Percentiles rank a stretch among this genome's conserved stretches.
These are phyloP conservation scores for Julus scanicus DNA, from an alignment of 2,888 invertebrate species.

Conservation along the genomic window DNA sequence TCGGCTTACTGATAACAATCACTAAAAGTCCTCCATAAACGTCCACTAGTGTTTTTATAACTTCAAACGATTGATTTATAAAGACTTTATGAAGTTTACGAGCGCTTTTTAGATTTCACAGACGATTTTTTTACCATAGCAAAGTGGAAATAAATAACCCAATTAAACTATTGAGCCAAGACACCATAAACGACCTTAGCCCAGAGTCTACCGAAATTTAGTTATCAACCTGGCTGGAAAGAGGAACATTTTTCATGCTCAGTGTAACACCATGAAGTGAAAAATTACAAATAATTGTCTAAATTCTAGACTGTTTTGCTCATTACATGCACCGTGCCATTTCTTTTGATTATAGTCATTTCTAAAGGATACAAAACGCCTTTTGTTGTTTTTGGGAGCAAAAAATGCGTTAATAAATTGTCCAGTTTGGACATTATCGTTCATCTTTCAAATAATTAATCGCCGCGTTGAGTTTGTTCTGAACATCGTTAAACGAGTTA, in stretches of 20 bases:
- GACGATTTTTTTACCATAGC: neutral
- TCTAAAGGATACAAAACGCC: neutral
- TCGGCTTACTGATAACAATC: conserved; percentile 11
- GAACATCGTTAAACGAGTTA: neutral
- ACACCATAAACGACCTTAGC: neutral
- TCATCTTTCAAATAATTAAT: too few relatives aligned
- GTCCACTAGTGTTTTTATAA: conserved; percentile 28
- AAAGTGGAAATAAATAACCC: neutral
- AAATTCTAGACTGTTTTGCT: neutral
- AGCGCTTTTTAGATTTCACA: neutral
- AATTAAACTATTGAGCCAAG: neutral
- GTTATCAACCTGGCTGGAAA: neutral
- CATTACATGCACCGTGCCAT: neutral
- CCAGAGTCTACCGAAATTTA: neutral
- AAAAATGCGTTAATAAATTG: neutral
- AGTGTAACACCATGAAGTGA: too few relatives aligned
- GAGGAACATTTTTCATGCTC: neutral
- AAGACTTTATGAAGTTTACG: conserved; percentile 29
- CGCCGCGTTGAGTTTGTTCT: too few relatives aligned
- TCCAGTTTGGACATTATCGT: too few relatives aligned
- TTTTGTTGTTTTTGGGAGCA: neutral
- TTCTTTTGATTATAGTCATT: neutral
- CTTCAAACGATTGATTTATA: conserved; percentile 24
- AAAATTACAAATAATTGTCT: neutral
- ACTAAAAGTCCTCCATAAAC: neutral